A percentile compares a stretch with the other conserved stretches of the same genome.
phyloP scores from a whole-genome alignment of 64 coral and sea anemone species.

The Stichodactyla mertensii region DNA sequence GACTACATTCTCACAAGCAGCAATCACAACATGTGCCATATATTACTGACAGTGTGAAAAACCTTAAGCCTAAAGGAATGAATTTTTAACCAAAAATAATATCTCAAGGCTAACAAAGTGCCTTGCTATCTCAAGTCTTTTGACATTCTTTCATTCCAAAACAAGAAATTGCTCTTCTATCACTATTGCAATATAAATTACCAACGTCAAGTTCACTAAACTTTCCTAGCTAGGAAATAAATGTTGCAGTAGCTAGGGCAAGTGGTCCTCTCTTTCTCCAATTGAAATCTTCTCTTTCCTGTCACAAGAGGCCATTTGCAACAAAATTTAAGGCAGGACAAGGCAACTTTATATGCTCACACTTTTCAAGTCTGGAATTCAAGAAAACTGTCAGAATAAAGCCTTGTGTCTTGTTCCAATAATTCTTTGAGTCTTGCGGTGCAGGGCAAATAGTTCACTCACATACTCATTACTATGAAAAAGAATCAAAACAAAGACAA shows the following conservation, averaged over 20 bases:
- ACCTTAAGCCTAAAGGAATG: neutral
- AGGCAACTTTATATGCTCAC: constrained; percentile 22
- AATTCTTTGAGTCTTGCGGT: constrained; percentile 24
- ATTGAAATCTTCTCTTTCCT: neutral
- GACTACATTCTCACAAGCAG: neutral
- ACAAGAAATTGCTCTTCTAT: neutral
- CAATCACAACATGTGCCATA: neutral
- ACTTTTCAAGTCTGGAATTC: constrained; percentile 21
- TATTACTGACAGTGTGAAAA: neutral
- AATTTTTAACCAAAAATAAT: constrained; percentile 26
- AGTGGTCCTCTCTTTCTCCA: neutral
- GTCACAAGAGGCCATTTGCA: constrained; percentile 6
- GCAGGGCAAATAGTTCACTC: constrained; percentile 21
- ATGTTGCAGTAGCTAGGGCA: constrained; percentile 4
- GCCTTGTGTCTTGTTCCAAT: constrained; percentile 11
- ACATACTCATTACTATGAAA: constrained; percentile 1
- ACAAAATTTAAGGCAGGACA: constrained; percentile 12
- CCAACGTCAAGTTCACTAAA: constrained; percentile 5
- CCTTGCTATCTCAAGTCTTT: neutral
- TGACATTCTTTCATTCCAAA: neutral
- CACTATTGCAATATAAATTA: constrained; percentile 13
- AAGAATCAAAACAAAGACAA: neutral
- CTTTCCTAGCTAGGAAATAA: constrained; percentile 17
- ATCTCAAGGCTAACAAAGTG: neutral
- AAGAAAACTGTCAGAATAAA: constrained; percentile 21